Evolutionary conservation across 2,797 vertebrate genomes (phyloP).

Genomic region (Thripadectes ignobilis): DNA sequence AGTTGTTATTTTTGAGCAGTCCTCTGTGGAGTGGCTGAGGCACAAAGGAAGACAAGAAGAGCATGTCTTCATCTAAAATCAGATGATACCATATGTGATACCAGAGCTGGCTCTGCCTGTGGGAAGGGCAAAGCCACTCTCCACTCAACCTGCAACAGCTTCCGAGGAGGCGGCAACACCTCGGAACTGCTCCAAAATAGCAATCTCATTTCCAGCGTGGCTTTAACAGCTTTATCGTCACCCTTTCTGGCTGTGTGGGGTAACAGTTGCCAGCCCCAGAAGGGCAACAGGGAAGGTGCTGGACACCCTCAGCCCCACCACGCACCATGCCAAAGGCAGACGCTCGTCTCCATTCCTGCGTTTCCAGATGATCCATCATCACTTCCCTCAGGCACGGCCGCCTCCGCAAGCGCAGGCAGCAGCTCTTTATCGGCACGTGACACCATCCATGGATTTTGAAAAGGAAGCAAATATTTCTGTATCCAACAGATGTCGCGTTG

Average conservation of each 20-base stretch:
- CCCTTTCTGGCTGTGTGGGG: background rate
- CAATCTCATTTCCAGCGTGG: background rate
- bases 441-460: background rate
- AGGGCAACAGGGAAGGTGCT: background rate
- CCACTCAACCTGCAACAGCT: background rate
- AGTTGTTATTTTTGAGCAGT: background rate
- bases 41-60: background rate
- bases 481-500: accelerated
- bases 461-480: constrained; percentile 1
- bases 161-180: background rate
- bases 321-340: background rate
- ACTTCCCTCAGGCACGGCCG: background rate
- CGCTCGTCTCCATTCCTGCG: accelerated
- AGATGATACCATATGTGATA: background rate
- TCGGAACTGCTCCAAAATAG: background rate
- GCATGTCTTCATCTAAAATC: background rate
- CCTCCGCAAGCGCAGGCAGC: background rate
- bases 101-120: background rate
- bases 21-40: background rate
- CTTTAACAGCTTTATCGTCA: background rate
- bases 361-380: background rate
- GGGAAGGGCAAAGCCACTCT: background rate
- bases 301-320: background rate
- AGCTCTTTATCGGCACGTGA: background rate
- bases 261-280: background rate